These are phyloP conservation scores for Drosophila erecta DNA, from an alignment of 1,140 invertebrate species.

Conservation along the genomic window DNA sequence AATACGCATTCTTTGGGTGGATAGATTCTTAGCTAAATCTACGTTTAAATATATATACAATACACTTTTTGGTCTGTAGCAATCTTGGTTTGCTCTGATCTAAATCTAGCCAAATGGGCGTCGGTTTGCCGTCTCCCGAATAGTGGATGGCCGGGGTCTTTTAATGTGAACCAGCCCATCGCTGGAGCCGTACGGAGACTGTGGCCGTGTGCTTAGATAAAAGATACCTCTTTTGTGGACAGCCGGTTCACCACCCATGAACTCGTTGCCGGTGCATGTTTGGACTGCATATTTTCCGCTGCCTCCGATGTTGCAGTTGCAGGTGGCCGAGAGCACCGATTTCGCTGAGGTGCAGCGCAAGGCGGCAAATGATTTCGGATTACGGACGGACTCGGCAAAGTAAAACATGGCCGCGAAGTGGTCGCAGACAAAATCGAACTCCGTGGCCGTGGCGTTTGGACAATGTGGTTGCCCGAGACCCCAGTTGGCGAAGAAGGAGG, in stretches of 20 bases:
- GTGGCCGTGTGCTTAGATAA: constrained; percentile 65
- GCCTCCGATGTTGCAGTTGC: constrained; percentile 35
- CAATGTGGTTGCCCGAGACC: constrained; percentile 89
- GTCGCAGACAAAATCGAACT: constrained; percentile 77
- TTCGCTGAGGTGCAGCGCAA: constrained; percentile 47
- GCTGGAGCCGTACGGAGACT: constrained; percentile 46
- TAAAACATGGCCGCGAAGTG: constrained; percentile 77
- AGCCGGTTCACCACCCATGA: constrained; percentile 79
- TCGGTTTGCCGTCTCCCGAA: constrained; percentile 34
- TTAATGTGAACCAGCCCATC: constrained; percentile 60
- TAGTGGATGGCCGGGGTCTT: constrained; percentile 47
- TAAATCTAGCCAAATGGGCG: constrained; percentile 8
- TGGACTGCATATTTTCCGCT: not conserved
- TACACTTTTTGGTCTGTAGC: constrained; percentile 38
- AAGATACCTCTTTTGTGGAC: constrained; percentile 68
- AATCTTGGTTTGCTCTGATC: not conserved
- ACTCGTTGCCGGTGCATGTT: constrained; percentile 50
- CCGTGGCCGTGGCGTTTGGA: constrained; percentile 76
- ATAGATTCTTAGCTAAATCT: constrained; percentile 13
- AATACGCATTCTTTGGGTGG: constrained; percentile 29
- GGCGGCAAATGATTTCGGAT: constrained; percentile 59
- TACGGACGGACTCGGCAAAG: constrained; percentile 73
- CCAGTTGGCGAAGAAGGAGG: constrained; percentile 90
- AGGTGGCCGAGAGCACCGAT: constrained; percentile 35
- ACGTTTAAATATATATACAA: constrained; percentile 7